Percentiles rank a stretch among this genome's conserved stretches.
Conservation (phyloP, 2,888 invertebrate genomes). For the Fragum sueziense region DNA sequence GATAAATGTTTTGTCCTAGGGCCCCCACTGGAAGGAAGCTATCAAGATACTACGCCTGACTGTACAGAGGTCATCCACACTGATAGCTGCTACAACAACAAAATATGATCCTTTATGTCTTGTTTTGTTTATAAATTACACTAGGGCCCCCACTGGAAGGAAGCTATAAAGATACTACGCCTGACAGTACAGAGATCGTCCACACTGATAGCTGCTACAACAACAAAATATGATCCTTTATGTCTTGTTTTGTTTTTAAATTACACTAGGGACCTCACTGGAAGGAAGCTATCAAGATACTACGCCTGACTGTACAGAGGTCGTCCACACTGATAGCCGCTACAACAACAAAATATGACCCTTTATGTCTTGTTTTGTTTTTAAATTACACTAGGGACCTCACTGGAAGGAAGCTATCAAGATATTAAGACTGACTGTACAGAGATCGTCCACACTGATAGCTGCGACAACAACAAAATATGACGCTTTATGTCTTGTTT, state of each 20-base stretch:
- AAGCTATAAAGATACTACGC: constrained; percentile 97
- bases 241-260: no score
- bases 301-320: constrained; percentile 96
- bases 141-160: constrained; percentile 95
- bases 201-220: constrained; percentile 85
- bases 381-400: no score
- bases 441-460: constrained; percentile 92
- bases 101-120: no score
- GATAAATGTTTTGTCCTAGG: no score
- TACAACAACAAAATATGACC: no score
- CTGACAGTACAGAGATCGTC: constrained; percentile 97
- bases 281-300: constrained; percentile 97
- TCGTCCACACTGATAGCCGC: constrained; percentile 90
- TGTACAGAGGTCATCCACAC: constrained; percentile 96
- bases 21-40: constrained; percentile 96
- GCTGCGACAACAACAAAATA: constrained; percentile 69
- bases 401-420: constrained; percentile 98
- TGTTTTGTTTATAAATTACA: no score
- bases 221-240: no score
- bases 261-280: constrained; percentile 94
- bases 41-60: constrained; percentile 97
- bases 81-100: constrained; percentile 82
- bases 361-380: no score
- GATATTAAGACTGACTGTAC: constrained; percentile 97
- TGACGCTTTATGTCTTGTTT: no score